phyloP scores from a whole-genome alignment of 2,888 invertebrate genomes.

The Crossocerus cetratus region DNA sequence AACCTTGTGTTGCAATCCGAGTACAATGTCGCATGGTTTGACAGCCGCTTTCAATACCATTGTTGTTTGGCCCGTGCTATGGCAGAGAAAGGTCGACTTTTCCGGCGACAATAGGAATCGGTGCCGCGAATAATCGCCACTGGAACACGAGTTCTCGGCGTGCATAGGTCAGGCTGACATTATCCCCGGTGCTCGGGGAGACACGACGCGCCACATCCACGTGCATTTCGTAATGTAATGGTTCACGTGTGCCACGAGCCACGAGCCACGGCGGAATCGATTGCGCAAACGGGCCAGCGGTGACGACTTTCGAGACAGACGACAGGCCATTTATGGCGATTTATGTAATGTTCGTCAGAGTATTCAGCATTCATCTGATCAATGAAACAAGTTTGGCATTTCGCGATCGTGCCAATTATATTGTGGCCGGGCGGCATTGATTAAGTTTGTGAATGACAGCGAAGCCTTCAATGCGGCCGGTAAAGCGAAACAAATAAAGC shows the following conservation, averaged over 20 bases:
- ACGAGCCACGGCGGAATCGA: slow-evolving; percentile 39
- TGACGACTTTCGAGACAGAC: too few species aligned
- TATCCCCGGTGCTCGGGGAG: slow-evolving; percentile 39
- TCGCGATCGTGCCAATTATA: not conserved
- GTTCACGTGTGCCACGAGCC: slow-evolving; percentile 38
- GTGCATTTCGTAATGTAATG: slow-evolving; percentile 38
- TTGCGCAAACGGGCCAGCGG: slow-evolving; percentile 28
- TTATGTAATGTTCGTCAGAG: not conserved
- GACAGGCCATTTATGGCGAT: too few species aligned
- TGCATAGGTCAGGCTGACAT: slow-evolving; percentile 41
- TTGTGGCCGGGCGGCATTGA: too few species aligned
- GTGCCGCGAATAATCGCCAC: slow-evolving; percentile 7
- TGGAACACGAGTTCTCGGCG: slow-evolving; percentile 28
- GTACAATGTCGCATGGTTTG: too few species aligned
- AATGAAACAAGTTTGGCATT: not conserved
- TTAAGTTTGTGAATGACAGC: too few species aligned
- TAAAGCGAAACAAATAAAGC: not conserved
- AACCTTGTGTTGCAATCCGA: too few species aligned
- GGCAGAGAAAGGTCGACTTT: slow-evolving; percentile 5
- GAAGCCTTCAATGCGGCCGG: not conserved
- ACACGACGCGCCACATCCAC: not conserved
- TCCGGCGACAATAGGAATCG: slow-evolving; percentile 24
- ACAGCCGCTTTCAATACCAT: too few species aligned
- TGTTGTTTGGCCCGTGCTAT: too few species aligned
- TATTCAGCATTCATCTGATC: not conserved